These are phyloP conservation scores for Garrulus glandarius DNA, from an alignment of 2,797 vertebrate genomes.

Conservation along the genomic window DNA sequence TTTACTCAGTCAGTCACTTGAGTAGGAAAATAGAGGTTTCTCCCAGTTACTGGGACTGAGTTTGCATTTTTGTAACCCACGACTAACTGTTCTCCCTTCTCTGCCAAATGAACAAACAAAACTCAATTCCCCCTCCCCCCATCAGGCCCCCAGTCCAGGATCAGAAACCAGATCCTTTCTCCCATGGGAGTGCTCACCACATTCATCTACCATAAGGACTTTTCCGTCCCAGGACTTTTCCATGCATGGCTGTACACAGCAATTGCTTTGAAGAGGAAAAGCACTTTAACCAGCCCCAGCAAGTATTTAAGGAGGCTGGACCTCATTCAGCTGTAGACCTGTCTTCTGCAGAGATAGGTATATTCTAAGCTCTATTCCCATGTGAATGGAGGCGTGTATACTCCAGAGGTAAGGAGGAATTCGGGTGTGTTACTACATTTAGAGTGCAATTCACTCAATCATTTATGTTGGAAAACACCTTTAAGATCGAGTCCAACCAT, in stretches of 20 bases:
- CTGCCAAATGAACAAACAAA: not conserved
- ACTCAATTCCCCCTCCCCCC: not conserved
- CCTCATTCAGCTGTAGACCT: not conserved
- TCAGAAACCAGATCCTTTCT: not conserved
- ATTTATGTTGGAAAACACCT: not conserved
- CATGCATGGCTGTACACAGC: too few relatives aligned
- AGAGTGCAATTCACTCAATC: not conserved
- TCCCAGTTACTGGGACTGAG: not conserved
- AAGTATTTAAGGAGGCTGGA: not conserved
- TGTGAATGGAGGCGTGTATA: not conserved
- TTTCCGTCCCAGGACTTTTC: not conserved
- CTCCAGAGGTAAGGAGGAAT: not conserved
- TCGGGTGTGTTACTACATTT: fast-evolving
- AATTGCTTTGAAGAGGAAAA: not conserved
- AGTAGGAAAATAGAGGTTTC: not conserved
- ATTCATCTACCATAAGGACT: fast-evolving
- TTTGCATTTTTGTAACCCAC: not conserved
- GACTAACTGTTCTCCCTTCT: not conserved
- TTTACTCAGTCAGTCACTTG: not conserved
- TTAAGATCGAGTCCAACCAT: not conserved
- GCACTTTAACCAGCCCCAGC: not conserved
- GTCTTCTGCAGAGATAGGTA: not conserved
- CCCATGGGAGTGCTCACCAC: not conserved
- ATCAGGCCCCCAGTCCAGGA: not conserved
- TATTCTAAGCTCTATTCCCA: not conserved